Evolutionary conservation across 1,140 invertebrate genomes (phyloP).

Genomic region (Calliopsis andreniformis): DNA sequence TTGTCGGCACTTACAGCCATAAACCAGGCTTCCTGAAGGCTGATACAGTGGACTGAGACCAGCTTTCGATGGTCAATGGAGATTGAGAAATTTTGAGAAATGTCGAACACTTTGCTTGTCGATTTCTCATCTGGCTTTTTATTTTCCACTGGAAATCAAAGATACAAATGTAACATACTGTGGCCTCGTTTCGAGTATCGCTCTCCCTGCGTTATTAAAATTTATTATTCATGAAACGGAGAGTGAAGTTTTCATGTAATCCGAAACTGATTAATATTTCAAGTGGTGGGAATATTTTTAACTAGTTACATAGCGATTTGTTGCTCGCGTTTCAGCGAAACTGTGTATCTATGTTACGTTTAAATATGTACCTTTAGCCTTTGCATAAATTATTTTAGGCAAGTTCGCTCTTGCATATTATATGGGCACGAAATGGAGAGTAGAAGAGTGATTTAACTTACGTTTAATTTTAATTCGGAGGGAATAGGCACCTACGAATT

Average conservation of each 20-base stretch:
- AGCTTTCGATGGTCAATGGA: too few relatives aligned
- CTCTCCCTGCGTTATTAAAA: not conserved
- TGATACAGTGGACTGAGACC: too few relatives aligned
- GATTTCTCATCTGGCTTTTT: too few relatives aligned
- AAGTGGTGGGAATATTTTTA: not conserved
- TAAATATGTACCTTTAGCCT: slow-evolving; percentile 18
- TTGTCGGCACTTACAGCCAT: not conserved
- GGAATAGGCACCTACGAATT: too few relatives aligned
- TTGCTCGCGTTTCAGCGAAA: slow-evolving; percentile 7
- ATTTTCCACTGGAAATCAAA: too few relatives aligned
- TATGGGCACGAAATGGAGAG: too few relatives aligned
- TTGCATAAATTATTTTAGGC: slow-evolving; percentile 12
- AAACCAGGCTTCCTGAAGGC: not conserved
- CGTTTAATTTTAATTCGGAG: not conserved
- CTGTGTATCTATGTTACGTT: not conserved
- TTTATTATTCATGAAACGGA: not conserved
- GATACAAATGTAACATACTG: not conserved
- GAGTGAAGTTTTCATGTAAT: not conserved
- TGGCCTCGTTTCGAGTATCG: not conserved
- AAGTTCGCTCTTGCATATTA: too few relatives aligned
- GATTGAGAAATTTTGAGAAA: too few relatives aligned
- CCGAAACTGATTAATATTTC: not conserved
- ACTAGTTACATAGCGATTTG: slow-evolving; percentile 30
- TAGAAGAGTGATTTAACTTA: not conserved
- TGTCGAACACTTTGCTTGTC: too few relatives aligned